phyloP scores from a whole-genome alignment of 2,113 vertebrate genomes.

The Brachyhypopomus occidentalis region DNA sequence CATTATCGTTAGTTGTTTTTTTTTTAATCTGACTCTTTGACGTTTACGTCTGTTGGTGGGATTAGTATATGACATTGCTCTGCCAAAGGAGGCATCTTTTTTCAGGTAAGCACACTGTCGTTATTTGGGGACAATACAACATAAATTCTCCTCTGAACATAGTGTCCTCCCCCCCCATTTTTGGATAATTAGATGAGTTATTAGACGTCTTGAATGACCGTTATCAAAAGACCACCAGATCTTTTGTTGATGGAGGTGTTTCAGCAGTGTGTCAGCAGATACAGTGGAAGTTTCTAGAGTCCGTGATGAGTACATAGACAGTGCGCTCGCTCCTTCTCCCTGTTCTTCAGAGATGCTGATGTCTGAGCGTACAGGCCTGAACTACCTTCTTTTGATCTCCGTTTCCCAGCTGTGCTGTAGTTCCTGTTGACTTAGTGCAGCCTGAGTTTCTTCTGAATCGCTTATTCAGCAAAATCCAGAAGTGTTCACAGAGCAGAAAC shows the following conservation, averaged over 20 bases:
- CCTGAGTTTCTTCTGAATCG: background rate
- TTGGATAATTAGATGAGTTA: too few species aligned
- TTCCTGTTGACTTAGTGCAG: background rate
- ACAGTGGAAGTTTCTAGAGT: background rate
- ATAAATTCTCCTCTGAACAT: too few species aligned
- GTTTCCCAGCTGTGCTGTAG: conserved; percentile 18
- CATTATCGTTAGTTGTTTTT: too few species aligned
- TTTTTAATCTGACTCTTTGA: background rate
- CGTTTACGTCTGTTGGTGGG: conserved; percentile 35
- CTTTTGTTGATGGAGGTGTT: background rate
- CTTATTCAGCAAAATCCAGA: conserved; percentile 22
- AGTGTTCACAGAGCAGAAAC: background rate
- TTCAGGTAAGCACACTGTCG: conserved; percentile 42
- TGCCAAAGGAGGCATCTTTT: conserved; percentile 1
- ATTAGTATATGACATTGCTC: conserved; percentile 1
- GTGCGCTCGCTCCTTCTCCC: background rate
- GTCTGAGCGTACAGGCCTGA: background rate
- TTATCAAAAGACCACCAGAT: background rate
- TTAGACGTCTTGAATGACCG: too few species aligned
- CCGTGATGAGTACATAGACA: background rate
- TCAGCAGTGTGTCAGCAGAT: background rate
- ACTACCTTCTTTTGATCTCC: conserved; percentile 5
- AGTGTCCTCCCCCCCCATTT: too few species aligned
- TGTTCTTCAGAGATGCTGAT: background rate
- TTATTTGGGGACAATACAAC: background rate